A percentile compares a stretch with the other conserved stretches of the same genome.
phyloP scores from a whole-genome alignment of 2,888 invertebrate species.

The Drosophila tripunctata region DNA sequence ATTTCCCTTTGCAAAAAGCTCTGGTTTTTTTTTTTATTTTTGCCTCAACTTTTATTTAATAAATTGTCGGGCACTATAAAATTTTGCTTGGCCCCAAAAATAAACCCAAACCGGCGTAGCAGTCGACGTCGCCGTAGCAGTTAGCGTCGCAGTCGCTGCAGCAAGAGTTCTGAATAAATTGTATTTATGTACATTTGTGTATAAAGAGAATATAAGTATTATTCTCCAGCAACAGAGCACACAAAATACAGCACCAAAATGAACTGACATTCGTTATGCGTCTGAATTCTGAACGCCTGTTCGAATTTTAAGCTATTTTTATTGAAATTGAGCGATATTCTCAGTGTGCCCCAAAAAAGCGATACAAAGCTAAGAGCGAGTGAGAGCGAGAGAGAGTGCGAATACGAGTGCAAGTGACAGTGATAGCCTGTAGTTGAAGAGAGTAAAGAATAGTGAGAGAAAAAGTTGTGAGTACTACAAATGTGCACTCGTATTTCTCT shows the following conservation, averaged over 20 bases:
- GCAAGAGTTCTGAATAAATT: conserved; percentile 24
- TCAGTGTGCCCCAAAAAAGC: conserved; percentile 49
- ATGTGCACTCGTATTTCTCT: no score
- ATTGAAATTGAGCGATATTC: conserved; percentile 78
- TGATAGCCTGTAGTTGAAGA: conserved; percentile 6
- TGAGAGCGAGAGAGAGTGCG: conserved; percentile 14
- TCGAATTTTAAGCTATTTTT: conserved; percentile 80
- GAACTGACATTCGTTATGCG: conserved; percentile 31
- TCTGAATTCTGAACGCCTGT: conserved; percentile 67
- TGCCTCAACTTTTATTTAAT: conserved; percentile 53
- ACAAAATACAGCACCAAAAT: no score
- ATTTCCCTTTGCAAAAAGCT: conserved; percentile 25
- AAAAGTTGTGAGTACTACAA: conserved; percentile 15
- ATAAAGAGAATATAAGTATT: conserved; percentile 1
- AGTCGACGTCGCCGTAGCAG: not conserved
- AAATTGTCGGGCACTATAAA: conserved; percentile 49
- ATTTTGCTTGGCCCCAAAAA: conserved; percentile 57
- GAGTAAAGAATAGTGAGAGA: conserved; percentile 8
- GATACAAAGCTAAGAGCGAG: conserved; percentile 27
- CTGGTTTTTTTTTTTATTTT: conserved; percentile 3
- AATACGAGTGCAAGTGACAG: conserved; percentile 13
- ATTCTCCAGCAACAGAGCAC: not conserved
- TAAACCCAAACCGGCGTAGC: conserved; percentile 34
- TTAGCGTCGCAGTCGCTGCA: conserved; percentile 7
- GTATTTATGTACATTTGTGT: no score